phyloP scores from a whole-genome alignment of 1,140 invertebrate species.

The Melanaphis sacchari region DNA sequence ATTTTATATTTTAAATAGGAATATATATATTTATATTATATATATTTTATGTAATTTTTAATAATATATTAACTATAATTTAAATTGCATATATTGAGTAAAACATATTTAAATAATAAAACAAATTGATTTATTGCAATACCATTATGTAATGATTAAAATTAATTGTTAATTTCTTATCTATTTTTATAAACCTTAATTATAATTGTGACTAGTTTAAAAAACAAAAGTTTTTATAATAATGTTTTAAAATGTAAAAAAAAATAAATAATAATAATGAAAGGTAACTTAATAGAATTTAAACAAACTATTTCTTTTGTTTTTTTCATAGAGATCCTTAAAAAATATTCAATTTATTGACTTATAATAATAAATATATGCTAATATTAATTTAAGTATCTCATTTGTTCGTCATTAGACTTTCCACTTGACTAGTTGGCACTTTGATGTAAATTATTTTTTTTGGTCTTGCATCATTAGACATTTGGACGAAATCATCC shows the following conservation, averaged over 20 bases:
- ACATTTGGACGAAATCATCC: conserved; percentile 43
- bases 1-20: background rate
- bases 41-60: background rate
- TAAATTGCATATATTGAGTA: background rate
- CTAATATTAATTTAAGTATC: background rate
- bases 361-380: background rate
- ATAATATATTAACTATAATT: background rate
- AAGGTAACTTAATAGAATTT: conserved; percentile 32
- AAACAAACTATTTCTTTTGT: background rate
- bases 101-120: background rate
- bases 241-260: background rate
- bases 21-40: background rate
- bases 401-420: conserved; percentile 29
- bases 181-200: background rate
- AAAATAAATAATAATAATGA: conserved; percentile 9
- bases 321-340: conserved; percentile 18
- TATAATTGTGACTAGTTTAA: conserved; percentile 37
- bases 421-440: conserved; percentile 27
- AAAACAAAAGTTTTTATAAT: background rate
- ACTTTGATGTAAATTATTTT: conserved; percentile 53
- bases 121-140: conserved; percentile 32
- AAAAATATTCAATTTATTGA: background rate
- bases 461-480: conserved; percentile 42
- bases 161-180: conserved; percentile 16
- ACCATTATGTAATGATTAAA: conserved; percentile 2